These are phyloP conservation scores for Glyptemys insculpta DNA, from an alignment of 2,797 vertebrate genomes.

Conservation along the genomic window DNA sequence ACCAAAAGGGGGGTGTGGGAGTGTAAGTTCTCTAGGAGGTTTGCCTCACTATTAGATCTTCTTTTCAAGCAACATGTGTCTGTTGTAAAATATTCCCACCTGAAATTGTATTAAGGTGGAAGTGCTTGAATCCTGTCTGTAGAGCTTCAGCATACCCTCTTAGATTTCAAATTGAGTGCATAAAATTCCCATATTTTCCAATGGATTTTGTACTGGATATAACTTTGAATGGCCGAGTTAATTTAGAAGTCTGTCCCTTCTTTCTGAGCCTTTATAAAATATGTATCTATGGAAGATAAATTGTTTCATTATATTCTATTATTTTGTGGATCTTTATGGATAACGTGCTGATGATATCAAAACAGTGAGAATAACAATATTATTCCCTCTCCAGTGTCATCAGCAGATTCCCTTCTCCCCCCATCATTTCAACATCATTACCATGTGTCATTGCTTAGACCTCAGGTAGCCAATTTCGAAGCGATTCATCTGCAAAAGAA, in stretches of 20 bases:
- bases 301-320: conserved; percentile 56
- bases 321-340: conserved; percentile 52
- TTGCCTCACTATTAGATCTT: not conserved
- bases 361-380: conserved; percentile 69
- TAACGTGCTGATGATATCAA: conserved; percentile 52
- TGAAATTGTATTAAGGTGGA: not conserved
- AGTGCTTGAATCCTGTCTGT: fast-evolving
- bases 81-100: not conserved
- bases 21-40: not conserved
- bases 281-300: conserved; percentile 39
- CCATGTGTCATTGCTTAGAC: conserved; percentile 60
- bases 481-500: conserved; percentile 32
- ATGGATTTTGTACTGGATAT: conserved; percentile 23
- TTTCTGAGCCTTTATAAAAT: conserved; percentile 45
- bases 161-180: not conserved
- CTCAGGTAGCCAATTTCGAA: conserved; percentile 72
- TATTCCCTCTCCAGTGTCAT: conserved; percentile 49
- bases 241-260: conserved; percentile 62
- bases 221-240: conserved; percentile 50
- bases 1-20: not conserved
- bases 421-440: conserved; percentile 58
- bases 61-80: fast-evolving
- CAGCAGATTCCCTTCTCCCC: conserved; percentile 58
- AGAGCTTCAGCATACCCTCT: fast-evolving
- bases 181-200: conserved; percentile 31